Evolutionary conservation across 2,113 vertebrate genomes (phyloP).

Genomic region (Aythya baeri): DNA sequence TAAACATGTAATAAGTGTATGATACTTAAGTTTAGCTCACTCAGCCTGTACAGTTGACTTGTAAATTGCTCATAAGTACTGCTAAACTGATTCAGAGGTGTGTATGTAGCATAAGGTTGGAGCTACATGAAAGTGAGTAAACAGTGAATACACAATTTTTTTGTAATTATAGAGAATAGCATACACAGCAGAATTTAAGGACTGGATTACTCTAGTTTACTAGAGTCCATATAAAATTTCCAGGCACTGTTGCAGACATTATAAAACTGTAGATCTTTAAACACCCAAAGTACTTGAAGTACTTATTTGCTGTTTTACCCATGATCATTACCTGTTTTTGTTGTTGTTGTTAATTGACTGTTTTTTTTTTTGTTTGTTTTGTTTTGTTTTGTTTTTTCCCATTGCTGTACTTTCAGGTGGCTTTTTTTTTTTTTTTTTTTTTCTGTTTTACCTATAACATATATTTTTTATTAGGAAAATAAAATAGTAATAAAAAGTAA

Average conservation of each 20-base stretch:
- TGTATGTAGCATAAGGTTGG: neutral
- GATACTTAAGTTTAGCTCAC: neutral
- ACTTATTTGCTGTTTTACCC: neutral
- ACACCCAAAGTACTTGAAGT: neutral
- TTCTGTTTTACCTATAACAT: neutral
- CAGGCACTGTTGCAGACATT: neutral
- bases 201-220: neutral
- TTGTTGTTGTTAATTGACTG: neutral
- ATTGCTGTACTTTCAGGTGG: neutral
- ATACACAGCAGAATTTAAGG: neutral
- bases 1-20: neutral
- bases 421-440: neutral
- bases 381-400: neutral
- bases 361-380: neutral
- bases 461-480: neutral
- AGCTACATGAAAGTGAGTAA: neutral
- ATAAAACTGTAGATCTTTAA: neutral
- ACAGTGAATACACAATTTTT: neutral
- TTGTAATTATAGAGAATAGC: neutral
- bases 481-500: neutral
- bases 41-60: neutral
- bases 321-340: neutral
- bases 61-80: neutral
- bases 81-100: neutral
- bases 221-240: neutral